Percentiles rank a stretch among this genome's conserved stretches.
These are phyloP conservation scores for Orientallactaga sibirica DNA, from an alignment of 2,797 vertebrate species.

Conservation along the genomic window DNA sequence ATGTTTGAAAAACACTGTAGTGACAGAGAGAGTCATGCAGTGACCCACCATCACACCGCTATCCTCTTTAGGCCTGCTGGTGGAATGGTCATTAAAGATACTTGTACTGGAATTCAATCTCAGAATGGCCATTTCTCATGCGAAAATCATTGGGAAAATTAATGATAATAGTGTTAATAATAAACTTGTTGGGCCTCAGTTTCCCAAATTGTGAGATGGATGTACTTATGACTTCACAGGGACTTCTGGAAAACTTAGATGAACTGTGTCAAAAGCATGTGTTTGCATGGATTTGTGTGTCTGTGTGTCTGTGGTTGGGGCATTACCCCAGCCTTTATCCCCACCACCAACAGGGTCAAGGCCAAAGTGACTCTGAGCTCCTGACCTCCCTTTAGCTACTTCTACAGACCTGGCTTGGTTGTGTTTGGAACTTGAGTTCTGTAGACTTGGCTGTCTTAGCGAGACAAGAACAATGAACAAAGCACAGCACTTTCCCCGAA, in stretches of 20 bases:
- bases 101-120: background rate
- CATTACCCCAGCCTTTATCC: background rate
- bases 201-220: background rate
- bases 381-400: background rate
- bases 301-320: background rate
- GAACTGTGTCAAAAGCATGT: background rate
- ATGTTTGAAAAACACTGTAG: background rate
- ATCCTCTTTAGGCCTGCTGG: background rate
- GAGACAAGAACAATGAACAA: background rate
- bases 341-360: background rate
- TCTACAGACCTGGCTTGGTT: background rate
- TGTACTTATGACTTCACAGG: background rate
- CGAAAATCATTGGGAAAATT: background rate
- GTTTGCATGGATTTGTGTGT: too few relatives aligned
- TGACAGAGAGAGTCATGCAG: background rate
- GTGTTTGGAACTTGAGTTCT: background rate
- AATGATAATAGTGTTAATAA: background rate
- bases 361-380: background rate
- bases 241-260: background rate
- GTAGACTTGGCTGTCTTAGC: background rate
- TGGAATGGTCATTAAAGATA: background rate
- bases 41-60: rapidly evolving
- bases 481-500: background rate
- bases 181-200: background rate
- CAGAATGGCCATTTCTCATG: background rate